These are phyloP conservation scores for Coturnix japonica DNA, from an alignment of 2,113 vertebrate species.

Conservation along the genomic window DNA sequence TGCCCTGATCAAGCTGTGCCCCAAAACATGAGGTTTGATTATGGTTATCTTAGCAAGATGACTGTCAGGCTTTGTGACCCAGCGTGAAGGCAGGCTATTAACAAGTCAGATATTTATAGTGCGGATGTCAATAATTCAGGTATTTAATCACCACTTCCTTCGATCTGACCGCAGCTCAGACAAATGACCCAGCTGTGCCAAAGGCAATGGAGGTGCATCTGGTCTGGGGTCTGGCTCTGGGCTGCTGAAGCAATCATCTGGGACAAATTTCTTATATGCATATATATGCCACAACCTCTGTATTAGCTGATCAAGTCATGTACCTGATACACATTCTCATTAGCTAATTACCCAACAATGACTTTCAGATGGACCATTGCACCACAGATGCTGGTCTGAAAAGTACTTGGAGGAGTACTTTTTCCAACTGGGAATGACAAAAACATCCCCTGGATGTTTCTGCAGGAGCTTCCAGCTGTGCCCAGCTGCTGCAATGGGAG, in stretches of 20 bases:
- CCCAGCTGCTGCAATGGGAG: not conserved
- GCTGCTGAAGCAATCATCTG: not conserved
- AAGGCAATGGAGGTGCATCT: not conserved
- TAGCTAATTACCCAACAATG: not conserved
- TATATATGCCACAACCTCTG: too few relatives aligned
- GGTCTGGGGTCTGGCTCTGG: not conserved
- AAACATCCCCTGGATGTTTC: not conserved
- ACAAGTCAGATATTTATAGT: conserved; percentile 29
- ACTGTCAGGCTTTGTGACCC: not conserved
- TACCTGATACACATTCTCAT: not conserved
- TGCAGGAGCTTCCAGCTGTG: not conserved
- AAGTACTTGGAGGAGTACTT: not conserved
- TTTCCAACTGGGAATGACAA: not conserved
- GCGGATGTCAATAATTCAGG: conserved; percentile 8
- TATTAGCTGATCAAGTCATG: not conserved
- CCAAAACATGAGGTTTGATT: not conserved
- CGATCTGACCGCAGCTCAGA: not conserved
- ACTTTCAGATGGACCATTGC: not conserved
- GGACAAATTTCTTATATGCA: not conserved
- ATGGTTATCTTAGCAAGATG: conserved; percentile 2
- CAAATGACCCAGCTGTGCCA: not conserved
- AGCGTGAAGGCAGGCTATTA: not conserved
- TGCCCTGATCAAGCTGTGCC: not conserved
- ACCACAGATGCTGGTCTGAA: not conserved
- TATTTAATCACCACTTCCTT: conserved; percentile 20